Evolutionary conservation across 2,113 vertebrate genomes (phyloP).

Genomic region (Cacatua alba): DNA sequence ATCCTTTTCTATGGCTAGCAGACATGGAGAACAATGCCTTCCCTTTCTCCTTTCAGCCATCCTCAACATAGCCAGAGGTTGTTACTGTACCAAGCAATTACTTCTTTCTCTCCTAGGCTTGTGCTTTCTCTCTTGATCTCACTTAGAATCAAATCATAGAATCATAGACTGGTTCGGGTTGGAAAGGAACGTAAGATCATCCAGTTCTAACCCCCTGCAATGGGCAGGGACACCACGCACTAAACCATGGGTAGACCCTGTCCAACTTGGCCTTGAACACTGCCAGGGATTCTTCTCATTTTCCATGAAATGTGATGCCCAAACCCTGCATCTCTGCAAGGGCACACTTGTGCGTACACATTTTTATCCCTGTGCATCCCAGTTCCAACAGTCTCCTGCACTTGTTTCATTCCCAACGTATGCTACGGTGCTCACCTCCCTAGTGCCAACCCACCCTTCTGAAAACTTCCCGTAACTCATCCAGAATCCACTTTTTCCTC

Average conservation of each 20-base stretch:
- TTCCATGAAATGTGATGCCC: background rate
- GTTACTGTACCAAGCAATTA: background rate
- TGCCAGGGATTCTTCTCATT: background rate
- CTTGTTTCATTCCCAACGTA: background rate
- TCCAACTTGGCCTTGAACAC: too few species aligned
- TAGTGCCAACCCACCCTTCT: background rate
- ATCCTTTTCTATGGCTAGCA: background rate
- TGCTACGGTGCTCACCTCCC: background rate
- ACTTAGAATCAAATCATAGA: too few species aligned
- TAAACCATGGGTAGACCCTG: too few species aligned
- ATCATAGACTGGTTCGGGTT: too few species aligned
- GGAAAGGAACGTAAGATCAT: too few species aligned
- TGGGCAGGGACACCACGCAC: too few species aligned
- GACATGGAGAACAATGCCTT: rapidly evolving
- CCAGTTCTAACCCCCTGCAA: too few species aligned
- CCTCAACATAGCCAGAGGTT: rapidly evolving
- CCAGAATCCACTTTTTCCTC: background rate
- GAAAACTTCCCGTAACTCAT: background rate
- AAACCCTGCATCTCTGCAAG: background rate
- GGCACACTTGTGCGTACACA: rapidly evolving
- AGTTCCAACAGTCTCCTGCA: background rate
- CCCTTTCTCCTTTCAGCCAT: background rate
- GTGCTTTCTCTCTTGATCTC: background rate
- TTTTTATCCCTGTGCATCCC: background rate
- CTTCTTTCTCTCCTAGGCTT: background rate